These are phyloP conservation scores for Sminthurides aquaticus DNA, from an alignment of 2,888 invertebrate species.

Conservation along the genomic window DNA sequence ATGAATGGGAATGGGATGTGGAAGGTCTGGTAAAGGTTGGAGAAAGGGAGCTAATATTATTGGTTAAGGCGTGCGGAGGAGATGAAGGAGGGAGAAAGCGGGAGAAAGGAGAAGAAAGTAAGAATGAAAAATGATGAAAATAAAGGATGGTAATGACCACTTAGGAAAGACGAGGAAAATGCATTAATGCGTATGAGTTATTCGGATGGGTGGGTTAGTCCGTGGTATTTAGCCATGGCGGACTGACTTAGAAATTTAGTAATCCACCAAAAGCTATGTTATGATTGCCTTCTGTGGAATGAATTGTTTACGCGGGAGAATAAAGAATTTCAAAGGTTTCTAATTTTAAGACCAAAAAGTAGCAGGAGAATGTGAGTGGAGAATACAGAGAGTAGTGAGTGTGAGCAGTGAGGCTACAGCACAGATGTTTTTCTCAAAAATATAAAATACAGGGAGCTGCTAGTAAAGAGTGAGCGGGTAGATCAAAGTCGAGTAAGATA, in stretches of 20 bases:
- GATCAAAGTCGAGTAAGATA: neutral
- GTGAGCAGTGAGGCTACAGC: too few relatives aligned
- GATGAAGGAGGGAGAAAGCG: neutral
- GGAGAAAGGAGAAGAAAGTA: constrained; percentile 1
- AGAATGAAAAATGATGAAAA: constrained; percentile 22
- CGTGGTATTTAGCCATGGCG: too few relatives aligned
- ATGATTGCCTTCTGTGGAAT: too few relatives aligned
- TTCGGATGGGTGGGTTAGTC: too few relatives aligned
- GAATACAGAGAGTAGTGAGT: neutral
- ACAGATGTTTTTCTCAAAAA: neutral
- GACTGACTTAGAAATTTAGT: neutral
- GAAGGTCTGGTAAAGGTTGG: too few relatives aligned
- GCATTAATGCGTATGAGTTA: constrained; percentile 21
- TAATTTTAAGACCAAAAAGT: too few relatives aligned
- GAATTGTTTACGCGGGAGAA: too few relatives aligned
- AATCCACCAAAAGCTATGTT: too few relatives aligned
- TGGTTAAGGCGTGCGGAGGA: too few relatives aligned
- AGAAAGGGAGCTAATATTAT: too few relatives aligned
- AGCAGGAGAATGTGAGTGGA: neutral
- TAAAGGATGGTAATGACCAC: constrained; percentile 23
- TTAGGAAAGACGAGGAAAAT: constrained; percentile 18
- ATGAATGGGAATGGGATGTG: too few relatives aligned
- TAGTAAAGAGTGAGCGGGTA: neutral
- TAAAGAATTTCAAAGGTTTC: too few relatives aligned
- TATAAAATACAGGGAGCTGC: neutral